Conservation (phyloP, 2,797 vertebrate genomes). For the Oreochromis mossambicus region DNA sequence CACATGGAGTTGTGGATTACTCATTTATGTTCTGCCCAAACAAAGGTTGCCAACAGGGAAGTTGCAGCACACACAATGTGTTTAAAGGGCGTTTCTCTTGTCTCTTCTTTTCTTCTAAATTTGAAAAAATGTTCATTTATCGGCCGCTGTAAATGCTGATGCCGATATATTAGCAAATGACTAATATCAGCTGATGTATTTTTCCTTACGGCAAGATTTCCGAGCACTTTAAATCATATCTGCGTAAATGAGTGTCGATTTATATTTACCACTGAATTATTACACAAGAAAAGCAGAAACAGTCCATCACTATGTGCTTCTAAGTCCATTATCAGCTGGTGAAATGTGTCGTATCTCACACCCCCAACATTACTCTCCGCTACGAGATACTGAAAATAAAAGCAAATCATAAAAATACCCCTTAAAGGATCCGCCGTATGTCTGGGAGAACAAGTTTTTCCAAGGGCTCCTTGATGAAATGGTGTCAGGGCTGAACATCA, state of each 20-base stretch:
- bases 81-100: neutral
- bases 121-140: neutral
- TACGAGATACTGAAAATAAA: neutral
- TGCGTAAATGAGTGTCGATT: neutral
- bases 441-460: neutral
- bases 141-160: rapidly evolving
- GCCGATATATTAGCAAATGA: neutral
- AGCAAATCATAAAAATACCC: neutral
- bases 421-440: neutral
- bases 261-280: neutral
- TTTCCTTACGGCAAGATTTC: neutral
- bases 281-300: neutral
- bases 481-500: constrained; percentile 51
- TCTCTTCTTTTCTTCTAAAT: neutral
- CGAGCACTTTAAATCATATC: neutral
- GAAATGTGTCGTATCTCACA: neutral
- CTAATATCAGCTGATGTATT: neutral
- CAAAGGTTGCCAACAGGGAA: neutral
- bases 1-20: neutral
- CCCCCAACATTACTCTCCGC: neutral
- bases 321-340: neutral
- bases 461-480: constrained; percentile 43
- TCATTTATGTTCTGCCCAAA: neutral
- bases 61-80: neutral
- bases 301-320: neutral